Base-by-base conservation (phyloP, 1,140 invertebrate species). In the Metaphire vulgaris region DNA sequence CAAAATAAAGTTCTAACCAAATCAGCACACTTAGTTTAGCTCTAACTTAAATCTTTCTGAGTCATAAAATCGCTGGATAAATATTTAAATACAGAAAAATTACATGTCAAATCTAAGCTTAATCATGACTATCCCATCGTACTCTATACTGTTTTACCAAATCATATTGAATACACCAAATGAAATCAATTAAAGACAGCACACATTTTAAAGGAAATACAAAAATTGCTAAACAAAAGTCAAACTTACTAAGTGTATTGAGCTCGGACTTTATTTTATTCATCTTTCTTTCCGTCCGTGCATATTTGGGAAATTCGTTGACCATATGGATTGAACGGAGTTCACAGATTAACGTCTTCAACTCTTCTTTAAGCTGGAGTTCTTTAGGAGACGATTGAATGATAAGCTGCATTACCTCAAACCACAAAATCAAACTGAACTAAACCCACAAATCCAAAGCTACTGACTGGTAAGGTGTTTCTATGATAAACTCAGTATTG, bases 301-400 rank as follows among this genome's bases (percentile, higher is more conserved):
- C 72, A 73, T 73, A 56, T 73, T 73, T 73, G 30, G 72, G 72
- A 56, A 73, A 73, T 29, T 73, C 72, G 26, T 73, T 34, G 34
- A 73, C 72, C 72, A 73, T 73, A n/a, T n/a, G n/a, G 32, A 73
- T 2, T 2, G n/a, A 41, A 34, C 28, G 32, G 6, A 41, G 41
- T 26, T 73, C 31, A n/a, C 56, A 26, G 14, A 41, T 33, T n/a
- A 41, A 41, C n/a, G 33, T n/a, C 2, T 29, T 6, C 15, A 73
- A n/a, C 28, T 73, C 72, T 15, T 34, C 34, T 41, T 73, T 73
- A n/a, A 29, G 28, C 1, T 21, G n/a, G 28, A 41, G 33, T 12
- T 73, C 72, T 2, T 41, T 34, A 30, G 28, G 32, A 1, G 72
- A 73, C 16, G 32, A n/a, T 26, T 41, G 33, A 30, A 56, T 28